Conservation (phyloP, 2,797 vertebrate species). For the Decapterus maruadsi region DNA sequence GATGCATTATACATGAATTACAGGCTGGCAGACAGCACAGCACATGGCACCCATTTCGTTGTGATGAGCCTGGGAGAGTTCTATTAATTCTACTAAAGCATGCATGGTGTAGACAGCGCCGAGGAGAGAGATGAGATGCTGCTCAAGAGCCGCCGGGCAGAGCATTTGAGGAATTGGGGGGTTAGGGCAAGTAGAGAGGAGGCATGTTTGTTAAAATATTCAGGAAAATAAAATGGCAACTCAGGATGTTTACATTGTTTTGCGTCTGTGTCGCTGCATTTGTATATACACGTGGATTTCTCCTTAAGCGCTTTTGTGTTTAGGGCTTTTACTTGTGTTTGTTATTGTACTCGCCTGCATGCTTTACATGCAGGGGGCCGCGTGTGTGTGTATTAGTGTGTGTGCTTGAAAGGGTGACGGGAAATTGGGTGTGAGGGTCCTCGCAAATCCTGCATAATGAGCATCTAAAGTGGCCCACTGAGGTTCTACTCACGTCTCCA, state of each 20-base stretch:
- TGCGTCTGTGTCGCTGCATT: constrained; percentile 4
- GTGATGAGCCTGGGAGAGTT: constrained; percentile 70
- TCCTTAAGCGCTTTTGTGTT: constrained; percentile 33
- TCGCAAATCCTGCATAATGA: constrained; percentile 62
- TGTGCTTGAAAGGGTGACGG: constrained; percentile 32
- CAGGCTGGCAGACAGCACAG: constrained; percentile 69
- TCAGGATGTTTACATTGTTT: constrained; percentile 14
- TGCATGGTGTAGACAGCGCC: constrained; percentile 52
- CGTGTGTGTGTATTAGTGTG: constrained; percentile 1
- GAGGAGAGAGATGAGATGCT: constrained; percentile 57
- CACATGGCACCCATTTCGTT: constrained; percentile 70
- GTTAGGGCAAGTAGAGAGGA: constrained; percentile 33
- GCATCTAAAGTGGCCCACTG: constrained; percentile 59
- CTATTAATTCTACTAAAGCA: constrained; percentile 77
- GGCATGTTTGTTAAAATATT: constrained; percentile 58
- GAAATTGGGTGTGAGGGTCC: constrained; percentile 50
- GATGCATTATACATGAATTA: constrained; percentile 81
- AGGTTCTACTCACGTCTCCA: constrained; percentile 67
- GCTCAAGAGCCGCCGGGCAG: constrained; percentile 32
- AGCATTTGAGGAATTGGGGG: constrained; percentile 51
- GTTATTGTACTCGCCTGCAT: neutral
- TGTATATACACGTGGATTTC: neutral
- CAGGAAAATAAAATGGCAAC: constrained; percentile 36
- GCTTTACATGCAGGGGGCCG: neutral
- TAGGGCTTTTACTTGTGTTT: constrained; percentile 11